phyloP scores from a whole-genome alignment of 2,888 invertebrate genomes.

The Lamellibrachia satsuma region DNA sequence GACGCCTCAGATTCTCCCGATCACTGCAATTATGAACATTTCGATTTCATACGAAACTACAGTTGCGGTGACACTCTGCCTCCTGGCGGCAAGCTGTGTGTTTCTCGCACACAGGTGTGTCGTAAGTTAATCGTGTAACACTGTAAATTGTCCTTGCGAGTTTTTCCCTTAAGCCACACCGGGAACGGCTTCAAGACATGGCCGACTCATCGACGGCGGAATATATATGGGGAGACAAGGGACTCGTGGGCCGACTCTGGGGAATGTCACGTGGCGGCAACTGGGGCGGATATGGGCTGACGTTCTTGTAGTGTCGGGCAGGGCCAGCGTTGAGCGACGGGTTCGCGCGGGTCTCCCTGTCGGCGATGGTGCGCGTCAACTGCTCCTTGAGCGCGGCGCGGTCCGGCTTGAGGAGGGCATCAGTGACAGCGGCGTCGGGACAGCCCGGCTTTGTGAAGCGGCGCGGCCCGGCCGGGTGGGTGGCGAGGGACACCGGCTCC shows the following conservation, averaged over 20 bases:
- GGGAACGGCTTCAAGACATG: not conserved
- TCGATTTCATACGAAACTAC: not conserved
- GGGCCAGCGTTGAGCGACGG: not conserved
- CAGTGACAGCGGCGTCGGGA: not conserved
- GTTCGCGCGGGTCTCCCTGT: not conserved
- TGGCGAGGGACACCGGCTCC: not conserved
- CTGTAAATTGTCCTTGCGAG: not conserved
- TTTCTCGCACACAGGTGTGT: not conserved
- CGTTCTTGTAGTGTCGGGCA: not conserved
- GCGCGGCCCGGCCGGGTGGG: not conserved
- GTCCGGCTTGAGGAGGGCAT: not conserved
- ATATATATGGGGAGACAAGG: not conserved
- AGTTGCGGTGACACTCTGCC: not conserved
- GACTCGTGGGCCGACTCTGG: not conserved
- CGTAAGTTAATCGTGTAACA: not conserved
- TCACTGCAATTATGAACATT: not conserved
- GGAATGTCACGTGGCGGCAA: not conserved
- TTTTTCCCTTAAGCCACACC: not conserved
- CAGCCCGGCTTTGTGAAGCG: constrained; percentile 3
- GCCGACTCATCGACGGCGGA: not conserved
- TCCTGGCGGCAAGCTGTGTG: not conserved
- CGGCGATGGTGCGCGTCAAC: not conserved
- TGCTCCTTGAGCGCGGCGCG: not conserved
- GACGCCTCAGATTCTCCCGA: not conserved
- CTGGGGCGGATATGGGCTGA: not conserved